Evolutionary conservation across 1,140 invertebrate genomes (phyloP).

Genomic region (Solenopsis invicta): DNA sequence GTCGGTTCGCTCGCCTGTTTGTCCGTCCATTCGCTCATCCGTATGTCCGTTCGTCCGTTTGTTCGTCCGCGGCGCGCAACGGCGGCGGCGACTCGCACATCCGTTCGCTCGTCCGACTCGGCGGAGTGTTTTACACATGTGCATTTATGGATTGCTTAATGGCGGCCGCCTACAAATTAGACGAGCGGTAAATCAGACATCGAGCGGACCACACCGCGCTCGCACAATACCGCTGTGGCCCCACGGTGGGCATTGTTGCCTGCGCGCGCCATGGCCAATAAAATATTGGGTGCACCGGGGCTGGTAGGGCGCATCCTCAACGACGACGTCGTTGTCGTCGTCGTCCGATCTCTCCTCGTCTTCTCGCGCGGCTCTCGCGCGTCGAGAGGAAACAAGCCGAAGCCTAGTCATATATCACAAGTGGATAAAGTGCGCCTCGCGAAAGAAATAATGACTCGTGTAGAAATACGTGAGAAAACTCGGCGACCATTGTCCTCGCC

Average conservation of each 20-base stretch:
- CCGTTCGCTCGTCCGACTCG: conserved; percentile 60
- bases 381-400: conserved; percentile 52
- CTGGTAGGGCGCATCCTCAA: conserved; percentile 11
- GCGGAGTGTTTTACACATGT: conserved; percentile 84
- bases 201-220: conserved; percentile 83
- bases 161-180: conserved; percentile 87
- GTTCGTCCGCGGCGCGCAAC: conserved; percentile 20
- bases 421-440: conserved; percentile 62
- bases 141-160: conserved; percentile 87
- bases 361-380: conserved; percentile 33
- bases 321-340: conserved; percentile 2
- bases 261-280: conserved; percentile 63
- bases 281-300: conserved; percentile 75
- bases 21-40: conserved; percentile 68
- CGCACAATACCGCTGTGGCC: conserved; percentile 75
- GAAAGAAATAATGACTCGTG: conserved; percentile 65
- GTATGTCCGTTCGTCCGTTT: conserved; percentile 11
- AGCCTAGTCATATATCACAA: conserved; percentile 72
- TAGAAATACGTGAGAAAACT: conserved; percentile 74
- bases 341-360: neutral
- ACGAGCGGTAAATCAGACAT: conserved; percentile 86
- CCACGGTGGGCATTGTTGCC: conserved; percentile 64
- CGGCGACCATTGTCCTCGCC: conserved; percentile 57
- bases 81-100: conserved; percentile 36
- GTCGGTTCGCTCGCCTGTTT: conserved; percentile 51